Evolutionary conservation across 30 jellyfish, hydroid and myxozoan species (phyloP).

Genomic region (Aurelia coerulea): DNA sequence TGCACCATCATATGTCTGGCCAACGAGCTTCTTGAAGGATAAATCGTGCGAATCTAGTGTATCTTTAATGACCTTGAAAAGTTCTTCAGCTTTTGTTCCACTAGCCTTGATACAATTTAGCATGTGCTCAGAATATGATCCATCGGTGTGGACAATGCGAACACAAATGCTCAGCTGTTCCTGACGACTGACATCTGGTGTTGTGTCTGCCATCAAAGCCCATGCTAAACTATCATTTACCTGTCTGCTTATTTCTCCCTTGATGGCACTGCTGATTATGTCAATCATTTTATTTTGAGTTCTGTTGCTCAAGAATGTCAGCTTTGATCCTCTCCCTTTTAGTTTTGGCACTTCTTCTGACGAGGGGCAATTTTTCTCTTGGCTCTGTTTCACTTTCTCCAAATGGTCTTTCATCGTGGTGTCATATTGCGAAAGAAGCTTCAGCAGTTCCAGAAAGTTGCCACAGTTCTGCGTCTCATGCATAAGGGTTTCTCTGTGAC

Average conservation of each 20-base stretch:
- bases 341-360: neutral
- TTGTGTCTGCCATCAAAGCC: slow-evolving; percentile 11
- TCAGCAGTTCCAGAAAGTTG: slow-evolving; percentile 5
- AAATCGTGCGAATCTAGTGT: slow-evolving; percentile 8
- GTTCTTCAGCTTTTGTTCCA: slow-evolving; percentile 27
- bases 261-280: slow-evolving; percentile 21
- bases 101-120: slow-evolving; percentile 18
- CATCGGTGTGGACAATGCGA: slow-evolving; percentile 32
- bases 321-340: slow-evolving; percentile 54
- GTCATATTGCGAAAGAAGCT: slow-evolving; percentile 21
- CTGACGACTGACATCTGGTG: slow-evolving; percentile 42
- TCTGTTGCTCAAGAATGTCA: slow-evolving; percentile 44
- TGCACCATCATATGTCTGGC: slow-evolving; percentile 39
- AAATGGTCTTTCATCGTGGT: neutral
- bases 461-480: slow-evolving; percentile 34
- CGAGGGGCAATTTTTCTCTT: too few species aligned
- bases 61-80: slow-evolving; percentile 10
- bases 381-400: slow-evolving; percentile 20
- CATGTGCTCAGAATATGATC: slow-evolving; percentile 38
- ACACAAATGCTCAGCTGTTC: slow-evolving; percentile 57
- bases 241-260: neutral
- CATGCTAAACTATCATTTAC: slow-evolving; percentile 29
- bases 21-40: slow-evolving; percentile 43
- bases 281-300: slow-evolving; percentile 42
- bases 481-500: slow-evolving; percentile 20